Percentiles rank a stretch among this genome's conserved stretches.
phyloP scores from a whole-genome alignment of 2,113 vertebrate species.

The Datnioides undecimradiatus region DNA sequence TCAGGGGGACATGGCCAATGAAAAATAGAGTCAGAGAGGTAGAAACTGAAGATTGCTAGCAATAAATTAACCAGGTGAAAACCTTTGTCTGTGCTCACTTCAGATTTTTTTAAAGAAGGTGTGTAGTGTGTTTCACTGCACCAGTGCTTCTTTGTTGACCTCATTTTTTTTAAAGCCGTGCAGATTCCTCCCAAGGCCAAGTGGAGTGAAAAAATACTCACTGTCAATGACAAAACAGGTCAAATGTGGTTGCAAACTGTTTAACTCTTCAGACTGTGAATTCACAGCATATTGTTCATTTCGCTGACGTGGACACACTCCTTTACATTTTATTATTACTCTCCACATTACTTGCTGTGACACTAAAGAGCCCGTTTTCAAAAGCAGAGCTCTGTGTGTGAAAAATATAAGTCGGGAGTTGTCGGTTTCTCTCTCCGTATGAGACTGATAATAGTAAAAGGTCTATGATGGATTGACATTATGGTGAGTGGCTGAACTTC shows the following conservation, averaged over 20 bases:
- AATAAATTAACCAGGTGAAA: slow-evolving; percentile 41
- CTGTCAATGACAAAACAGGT: slow-evolving; percentile 29
- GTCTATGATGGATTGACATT: slow-evolving; percentile 60
- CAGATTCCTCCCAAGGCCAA: slow-evolving; percentile 71
- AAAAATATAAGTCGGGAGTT: slow-evolving; percentile 40
- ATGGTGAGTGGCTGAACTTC: slow-evolving; percentile 58
- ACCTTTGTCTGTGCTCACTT: slow-evolving; percentile 12
- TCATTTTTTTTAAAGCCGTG: slow-evolving; percentile 76
- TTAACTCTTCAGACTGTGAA: not conserved
- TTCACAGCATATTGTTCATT: slow-evolving; percentile 2
- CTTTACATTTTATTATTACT: not conserved
- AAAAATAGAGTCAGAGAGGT: slow-evolving; percentile 30
- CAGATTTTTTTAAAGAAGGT: slow-evolving; percentile 23
- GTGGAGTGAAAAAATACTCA: slow-evolving; percentile 53
- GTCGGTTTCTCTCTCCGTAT: slow-evolving; percentile 42
- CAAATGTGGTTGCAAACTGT: slow-evolving; percentile 18
- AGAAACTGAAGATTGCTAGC: slow-evolving; percentile 4
- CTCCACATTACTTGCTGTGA: not conserved
- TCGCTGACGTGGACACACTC: not conserved
- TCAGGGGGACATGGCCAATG: slow-evolving; percentile 16
- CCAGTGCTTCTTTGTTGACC: slow-evolving; percentile 72
- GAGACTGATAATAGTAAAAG: slow-evolving; percentile 44
- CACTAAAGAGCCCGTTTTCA: slow-evolving; percentile 26
- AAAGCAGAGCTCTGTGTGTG: slow-evolving; percentile 21
- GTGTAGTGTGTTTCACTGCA: slow-evolving; percentile 58